phyloP scores from a whole-genome alignment of 2,113 vertebrate genomes.

The Callionymus lyra region DNA sequence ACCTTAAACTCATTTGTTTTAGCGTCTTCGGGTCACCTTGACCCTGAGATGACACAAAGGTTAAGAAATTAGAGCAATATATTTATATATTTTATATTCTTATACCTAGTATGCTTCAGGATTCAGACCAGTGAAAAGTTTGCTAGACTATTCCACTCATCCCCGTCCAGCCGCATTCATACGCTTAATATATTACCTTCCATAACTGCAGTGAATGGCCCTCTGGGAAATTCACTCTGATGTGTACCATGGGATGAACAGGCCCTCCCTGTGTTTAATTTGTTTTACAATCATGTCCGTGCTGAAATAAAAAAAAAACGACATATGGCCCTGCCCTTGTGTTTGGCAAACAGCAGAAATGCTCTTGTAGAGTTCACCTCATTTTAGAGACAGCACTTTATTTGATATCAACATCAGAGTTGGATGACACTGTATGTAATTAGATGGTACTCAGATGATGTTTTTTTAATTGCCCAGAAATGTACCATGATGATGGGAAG shows the following conservation, averaged over 20 bases:
- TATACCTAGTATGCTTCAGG: no score
- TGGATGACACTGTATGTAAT: constrained; percentile 49
- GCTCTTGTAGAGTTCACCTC: constrained; percentile 32
- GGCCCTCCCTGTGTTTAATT: constrained; percentile 3
- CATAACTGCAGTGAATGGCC: background rate
- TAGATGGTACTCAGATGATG: constrained; percentile 46
- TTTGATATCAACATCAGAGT: constrained; percentile 47
- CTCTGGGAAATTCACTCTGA: constrained; percentile 5
- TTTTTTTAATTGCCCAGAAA: constrained; percentile 57
- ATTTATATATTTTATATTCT: no score
- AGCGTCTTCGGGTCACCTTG: no score
- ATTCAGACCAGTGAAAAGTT: no score
- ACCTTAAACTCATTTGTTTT: no score
- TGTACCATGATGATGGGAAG: constrained; percentile 37
- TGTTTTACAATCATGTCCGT: constrained; percentile 17
- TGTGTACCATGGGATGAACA: no score
- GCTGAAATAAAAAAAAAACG: constrained; percentile 28
- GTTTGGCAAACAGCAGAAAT: constrained; percentile 15
- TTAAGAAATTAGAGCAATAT: no score
- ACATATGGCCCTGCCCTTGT: constrained; percentile 27
- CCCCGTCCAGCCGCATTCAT: constrained; percentile 2
- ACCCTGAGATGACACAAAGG: no score
- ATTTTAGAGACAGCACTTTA: constrained; percentile 46
- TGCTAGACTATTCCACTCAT: constrained; percentile 1
- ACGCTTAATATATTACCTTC: constrained; percentile 5